Evolutionary conservation across 2,797 vertebrate genomes (phyloP).

Genomic region (Peromyscus attwateri): DNA sequence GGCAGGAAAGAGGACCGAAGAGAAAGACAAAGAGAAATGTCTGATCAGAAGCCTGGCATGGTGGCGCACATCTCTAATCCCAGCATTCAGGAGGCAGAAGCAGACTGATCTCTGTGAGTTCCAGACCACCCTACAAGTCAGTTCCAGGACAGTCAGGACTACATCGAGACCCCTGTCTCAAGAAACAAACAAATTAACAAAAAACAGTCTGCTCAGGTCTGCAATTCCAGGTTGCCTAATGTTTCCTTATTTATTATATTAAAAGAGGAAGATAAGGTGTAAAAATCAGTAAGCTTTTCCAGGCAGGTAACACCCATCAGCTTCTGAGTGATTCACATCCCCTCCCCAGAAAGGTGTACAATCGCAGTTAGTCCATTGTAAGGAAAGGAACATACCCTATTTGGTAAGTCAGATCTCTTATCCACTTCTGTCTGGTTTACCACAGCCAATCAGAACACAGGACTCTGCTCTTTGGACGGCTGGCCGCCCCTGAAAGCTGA

Average conservation of each 20-base stretch:
- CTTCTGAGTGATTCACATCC: not conserved
- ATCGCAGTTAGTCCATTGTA: not conserved
- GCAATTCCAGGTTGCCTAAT: not conserved
- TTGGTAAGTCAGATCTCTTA: not conserved
- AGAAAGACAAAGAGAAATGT: not conserved
- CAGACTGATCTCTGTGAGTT: not conserved
- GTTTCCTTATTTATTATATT: not conserved
- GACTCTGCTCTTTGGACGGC: not conserved
- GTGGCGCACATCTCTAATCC: not conserved
- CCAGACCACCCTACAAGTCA: not conserved
- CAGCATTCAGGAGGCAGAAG: not conserved
- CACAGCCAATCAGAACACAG: slow-evolving; percentile 47
- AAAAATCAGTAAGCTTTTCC: not conserved
- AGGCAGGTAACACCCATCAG: not conserved
- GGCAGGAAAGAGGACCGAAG: not conserved
- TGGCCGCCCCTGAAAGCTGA: not conserved
- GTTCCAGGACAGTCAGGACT: not conserved
- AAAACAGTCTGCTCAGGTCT: not conserved
- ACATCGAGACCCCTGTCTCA: not conserved
- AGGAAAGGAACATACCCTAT: not conserved
- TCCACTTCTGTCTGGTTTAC: not conserved
- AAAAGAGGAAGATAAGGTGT: not conserved
- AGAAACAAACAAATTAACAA: not conserved
- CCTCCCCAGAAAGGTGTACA: not conserved
- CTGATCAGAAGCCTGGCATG: not conserved